Evolutionary conservation across 2,113 vertebrate species (phyloP), one percentile per base, ranked within the genome.

Genomic region (Boleophthalmus pectinirostris): DNA sequence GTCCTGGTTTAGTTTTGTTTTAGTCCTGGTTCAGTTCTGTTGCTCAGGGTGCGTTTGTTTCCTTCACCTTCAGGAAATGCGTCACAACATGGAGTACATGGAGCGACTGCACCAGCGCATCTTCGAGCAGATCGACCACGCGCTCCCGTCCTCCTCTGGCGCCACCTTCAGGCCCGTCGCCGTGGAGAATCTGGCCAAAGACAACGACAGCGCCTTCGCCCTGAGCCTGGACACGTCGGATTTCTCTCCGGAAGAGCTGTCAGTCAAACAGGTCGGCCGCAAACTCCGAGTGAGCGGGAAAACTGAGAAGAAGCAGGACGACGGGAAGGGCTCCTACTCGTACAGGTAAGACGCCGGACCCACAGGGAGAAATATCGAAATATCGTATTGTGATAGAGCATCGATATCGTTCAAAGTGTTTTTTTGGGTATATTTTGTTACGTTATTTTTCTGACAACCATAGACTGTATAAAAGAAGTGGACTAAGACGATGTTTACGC

Each of bases 231-330:
- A 94, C 85, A 93, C 93, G 0, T 72, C 78, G 16, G 88, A 90
- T 46, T 94, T 93, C 73, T 57, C 79, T 54, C 93, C 93, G 0
- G 75, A 90, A 73, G 91, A 94, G 74, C 89, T 94, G 76, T 91
- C 90, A 0, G 93, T 94, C 73, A 93, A 91, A 60, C 93, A 94
- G 86, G 92, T 93, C 82, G 93, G 93, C 72, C 82, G 74, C 80
- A 93, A 92, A 73, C 88, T 94, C 80, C 79, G 92, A 73, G 93
- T 94, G 67, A 92, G 92, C 23, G 93, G 93, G 16, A 86, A 73
- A 66, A 90, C 89, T 0, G 93, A 94, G 85, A 93, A 88, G 74
- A 93, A 92, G 78, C 85, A 90, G 79, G 93, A 94, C 1, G 90
- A 92, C 5, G 87, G 87, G 15, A 87, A 87, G 57, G 92, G 93